Conservation (phyloP, 2,888 invertebrate genomes). For the Phyllotreta cruciferae region DNA sequence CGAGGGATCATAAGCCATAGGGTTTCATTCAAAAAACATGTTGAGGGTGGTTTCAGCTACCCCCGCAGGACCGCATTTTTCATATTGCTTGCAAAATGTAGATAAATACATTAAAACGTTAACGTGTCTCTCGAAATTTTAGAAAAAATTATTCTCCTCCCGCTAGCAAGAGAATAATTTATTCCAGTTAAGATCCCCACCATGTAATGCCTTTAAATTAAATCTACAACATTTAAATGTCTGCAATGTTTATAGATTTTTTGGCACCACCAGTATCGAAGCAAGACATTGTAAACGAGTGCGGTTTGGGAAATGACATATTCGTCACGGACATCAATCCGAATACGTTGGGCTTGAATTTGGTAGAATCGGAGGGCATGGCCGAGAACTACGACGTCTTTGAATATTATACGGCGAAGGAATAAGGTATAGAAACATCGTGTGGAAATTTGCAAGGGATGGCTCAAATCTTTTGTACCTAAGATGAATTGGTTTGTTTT, state of each 20-base stretch:
- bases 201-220: not conserved
- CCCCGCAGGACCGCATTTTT: too few relatives aligned
- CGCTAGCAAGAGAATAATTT: too few relatives aligned
- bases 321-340: constrained; percentile 65
- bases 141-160: too few relatives aligned
- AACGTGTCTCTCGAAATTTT: too few relatives aligned
- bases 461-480: constrained; percentile 31
- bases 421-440: constrained; percentile 13
- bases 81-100: too few relatives aligned
- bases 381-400: constrained; percentile 63
- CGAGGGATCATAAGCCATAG: too few relatives aligned
- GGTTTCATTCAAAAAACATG: too few relatives aligned
- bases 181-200: too few relatives aligned
- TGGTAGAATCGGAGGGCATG: constrained; percentile 63
- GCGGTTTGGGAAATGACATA: constrained; percentile 70
- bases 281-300: constrained; percentile 80
- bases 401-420: constrained; percentile 60
- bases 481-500: constrained; percentile 23
- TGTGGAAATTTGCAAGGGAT: constrained; percentile 22
- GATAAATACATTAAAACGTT: too few relatives aligned
- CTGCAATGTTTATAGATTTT: constrained; percentile 60
- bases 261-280: constrained; percentile 72
- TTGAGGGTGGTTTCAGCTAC: too few relatives aligned
- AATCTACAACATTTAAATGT: constrained; percentile 2
- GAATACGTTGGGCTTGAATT: constrained; percentile 61